These are phyloP conservation scores for Drosophila dives DNA, from an alignment of 2,888 invertebrate species.

Conservation along the genomic window DNA sequence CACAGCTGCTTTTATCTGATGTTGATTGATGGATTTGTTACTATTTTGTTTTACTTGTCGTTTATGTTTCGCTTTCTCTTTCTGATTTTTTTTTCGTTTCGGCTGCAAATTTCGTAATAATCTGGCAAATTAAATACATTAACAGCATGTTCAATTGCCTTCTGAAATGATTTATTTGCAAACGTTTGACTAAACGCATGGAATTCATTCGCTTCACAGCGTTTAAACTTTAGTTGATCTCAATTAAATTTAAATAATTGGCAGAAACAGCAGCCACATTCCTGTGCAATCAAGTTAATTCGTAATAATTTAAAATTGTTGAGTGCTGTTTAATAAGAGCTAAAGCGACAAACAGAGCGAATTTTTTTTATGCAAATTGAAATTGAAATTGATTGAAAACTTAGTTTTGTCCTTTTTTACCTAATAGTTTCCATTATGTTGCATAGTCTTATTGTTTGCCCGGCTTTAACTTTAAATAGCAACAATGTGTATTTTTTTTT, in stretches of 20 bases:
- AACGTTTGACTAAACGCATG: background rate
- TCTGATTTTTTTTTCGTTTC: background rate
- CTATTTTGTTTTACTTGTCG: constrained; percentile 1
- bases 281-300: background rate
- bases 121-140: constrained; percentile 4
- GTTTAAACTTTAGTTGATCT: background rate
- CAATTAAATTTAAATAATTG: background rate
- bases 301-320: background rate
- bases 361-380: constrained; percentile 1
- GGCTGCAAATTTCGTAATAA: constrained; percentile 23
- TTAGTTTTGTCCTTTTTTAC: constrained; percentile 8
- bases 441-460: background rate
- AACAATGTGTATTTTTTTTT: constrained; percentile 10
- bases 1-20: constrained; percentile 48
- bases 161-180: background rate
- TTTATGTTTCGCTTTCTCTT: background rate
- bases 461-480: background rate
- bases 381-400: background rate
- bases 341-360: background rate
- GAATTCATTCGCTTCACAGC: background rate
- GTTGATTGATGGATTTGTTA: constrained; percentile 49
- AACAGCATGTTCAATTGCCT: background rate
- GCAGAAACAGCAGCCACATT: background rate
- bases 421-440: constrained; percentile 2
- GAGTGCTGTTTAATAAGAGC: background rate